Evolutionary conservation across 2,888 invertebrate genomes (phyloP), one percentile per base, ranked within the genome.

Genomic region (Drosophila paranaensis): DNA sequence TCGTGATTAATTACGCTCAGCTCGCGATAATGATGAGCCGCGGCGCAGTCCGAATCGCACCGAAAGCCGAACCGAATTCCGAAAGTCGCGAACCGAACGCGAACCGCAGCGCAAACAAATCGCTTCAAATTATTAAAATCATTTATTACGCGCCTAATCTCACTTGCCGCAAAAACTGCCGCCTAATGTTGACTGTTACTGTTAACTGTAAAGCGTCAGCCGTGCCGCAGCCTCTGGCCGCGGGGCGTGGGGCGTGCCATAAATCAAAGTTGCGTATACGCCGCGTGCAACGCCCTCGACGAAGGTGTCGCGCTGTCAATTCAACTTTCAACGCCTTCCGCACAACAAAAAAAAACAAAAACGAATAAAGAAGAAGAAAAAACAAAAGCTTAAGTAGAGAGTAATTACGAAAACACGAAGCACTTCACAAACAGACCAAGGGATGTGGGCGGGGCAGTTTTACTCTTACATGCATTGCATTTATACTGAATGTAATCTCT

Each of bases 41-140:
- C 48, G 16, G 53, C 20, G 6, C 10, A 58, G 53, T 43, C 61
- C 42, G 43, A 58, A 48, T 54, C 10, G 30, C 5, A 10, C 33
- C 40, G 27, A 42, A 37, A 53, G 16, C 35, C 39, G 14, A 54
- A 39, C 30, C 10, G 13, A 48, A 43, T 35, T 35, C 63, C 37
- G 25, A 37, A 25, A 2, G 30, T 6, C n/a, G 48, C 14, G 33
- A 33, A 10, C 33, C 33, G 42, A 25, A 27, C n/a, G 48, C 14
- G 33, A 33, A 10, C 33, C 33, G 42, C 33, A 27, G 40, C 60
- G 55, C 81, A 90, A 87, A 91, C 90, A 91, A 91, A 91, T 91
- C 89, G 91, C 81, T 90, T 87, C 91, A 82, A 91, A 91, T 91
- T 91, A 91, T 91, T 82, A 90, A 85, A 91, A 89, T 90, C 90